Conservation (phyloP, 1,140 invertebrate species). For the Dryas iulia region DNA sequence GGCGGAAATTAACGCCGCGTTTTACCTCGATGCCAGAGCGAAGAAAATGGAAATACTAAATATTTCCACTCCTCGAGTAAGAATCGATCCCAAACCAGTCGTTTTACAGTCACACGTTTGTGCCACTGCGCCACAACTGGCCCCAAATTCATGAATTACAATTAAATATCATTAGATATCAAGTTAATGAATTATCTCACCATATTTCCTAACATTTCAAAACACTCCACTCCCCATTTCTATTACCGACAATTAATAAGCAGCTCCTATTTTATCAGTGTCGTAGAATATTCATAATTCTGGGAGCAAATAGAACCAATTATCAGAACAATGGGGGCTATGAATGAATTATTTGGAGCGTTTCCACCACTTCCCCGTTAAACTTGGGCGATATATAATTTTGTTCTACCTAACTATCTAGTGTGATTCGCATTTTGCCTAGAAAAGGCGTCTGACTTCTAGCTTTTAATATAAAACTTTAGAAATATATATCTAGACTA, state of each 20-base stretch:
- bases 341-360: slow-evolving; percentile 18
- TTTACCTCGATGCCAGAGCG: no score
- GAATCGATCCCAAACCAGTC: no score
- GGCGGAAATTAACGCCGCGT: no score
- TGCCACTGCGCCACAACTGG: no score
- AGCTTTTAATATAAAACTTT: background rate
- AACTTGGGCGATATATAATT: slow-evolving; percentile 12
- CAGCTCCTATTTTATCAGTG: slow-evolving; percentile 8
- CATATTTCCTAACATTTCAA: background rate
- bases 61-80: no score
- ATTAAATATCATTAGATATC: no score
- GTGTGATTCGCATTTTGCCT: background rate
- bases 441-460: background rate
- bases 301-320: slow-evolving; percentile 19
- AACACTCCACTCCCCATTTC: background rate
- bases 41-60: no score
- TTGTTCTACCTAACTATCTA: background rate
- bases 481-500: no score
- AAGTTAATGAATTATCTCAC: background rate
- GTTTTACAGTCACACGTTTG: no score
- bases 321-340: slow-evolving; percentile 11
- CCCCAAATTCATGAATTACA: no score
- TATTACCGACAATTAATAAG: slow-evolving; percentile 8
- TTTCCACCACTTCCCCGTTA: slow-evolving; percentile 6
- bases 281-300: slow-evolving; percentile 24